Evolutionary conservation across 2,797 vertebrate genomes (phyloP).

Genomic region (Microctenopoma stevenorrisi): DNA sequence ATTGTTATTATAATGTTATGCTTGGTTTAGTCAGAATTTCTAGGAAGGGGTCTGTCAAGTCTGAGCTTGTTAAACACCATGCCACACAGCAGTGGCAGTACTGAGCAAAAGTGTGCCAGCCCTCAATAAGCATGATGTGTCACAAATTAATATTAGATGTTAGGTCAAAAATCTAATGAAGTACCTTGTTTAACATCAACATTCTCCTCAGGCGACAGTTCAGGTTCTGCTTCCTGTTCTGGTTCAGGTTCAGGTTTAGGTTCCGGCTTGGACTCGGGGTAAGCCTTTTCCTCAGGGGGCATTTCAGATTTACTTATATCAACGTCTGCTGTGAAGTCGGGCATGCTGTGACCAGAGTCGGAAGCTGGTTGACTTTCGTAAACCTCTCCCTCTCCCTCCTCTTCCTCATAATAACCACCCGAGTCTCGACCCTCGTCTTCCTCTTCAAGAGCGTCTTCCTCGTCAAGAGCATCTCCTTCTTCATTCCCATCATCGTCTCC

Average conservation of each 20-base stretch:
- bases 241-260: no score
- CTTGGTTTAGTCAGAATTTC: background rate
- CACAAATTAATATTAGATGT: background rate
- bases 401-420: constrained; percentile 73
- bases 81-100: no score
- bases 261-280: background rate
- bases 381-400: constrained; percentile 64
- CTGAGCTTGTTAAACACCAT: background rate
- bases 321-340: constrained; percentile 68
- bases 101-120: no score
- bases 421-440: constrained; percentile 75
- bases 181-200: constrained; percentile 51
- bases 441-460: constrained; percentile 52
- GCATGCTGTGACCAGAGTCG: constrained; percentile 47
- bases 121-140: no score
- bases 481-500: constrained; percentile 10
- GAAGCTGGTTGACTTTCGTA: constrained; percentile 55
- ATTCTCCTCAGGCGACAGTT: background rate
- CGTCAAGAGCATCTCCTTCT: constrained; percentile 38
- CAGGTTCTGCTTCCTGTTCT: no score
- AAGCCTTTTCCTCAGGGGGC: constrained; percentile 38
- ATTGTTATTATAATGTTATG: background rate
- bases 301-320: constrained; percentile 36
- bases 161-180: background rate
- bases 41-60: background rate